Conservation (phyloP, 1,140 invertebrate species). For the Popillia japonica region DNA sequence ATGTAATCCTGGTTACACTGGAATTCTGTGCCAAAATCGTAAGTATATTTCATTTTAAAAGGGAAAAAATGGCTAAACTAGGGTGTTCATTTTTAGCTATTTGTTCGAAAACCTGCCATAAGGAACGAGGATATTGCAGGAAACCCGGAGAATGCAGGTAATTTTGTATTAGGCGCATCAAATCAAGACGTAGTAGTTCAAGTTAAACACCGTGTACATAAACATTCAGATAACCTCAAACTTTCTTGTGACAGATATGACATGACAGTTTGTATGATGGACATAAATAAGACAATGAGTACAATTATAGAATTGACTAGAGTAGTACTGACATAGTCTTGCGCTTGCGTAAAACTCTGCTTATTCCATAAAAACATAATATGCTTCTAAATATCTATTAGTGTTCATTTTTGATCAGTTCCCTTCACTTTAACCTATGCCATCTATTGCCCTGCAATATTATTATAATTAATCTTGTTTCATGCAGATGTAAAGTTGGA, state of each 20-base stretch:
- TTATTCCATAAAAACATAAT: not conserved
- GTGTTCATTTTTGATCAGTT: too few relatives aligned
- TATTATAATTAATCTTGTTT: not conserved
- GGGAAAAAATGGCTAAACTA: not conserved
- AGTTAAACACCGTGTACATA: too few relatives aligned
- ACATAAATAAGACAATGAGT: too few relatives aligned
- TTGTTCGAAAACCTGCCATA: slow-evolving; percentile 82
- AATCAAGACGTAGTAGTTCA: too few relatives aligned
- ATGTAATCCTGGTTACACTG: slow-evolving; percentile 87
- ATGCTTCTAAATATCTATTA: too few relatives aligned
- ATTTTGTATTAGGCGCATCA: too few relatives aligned
- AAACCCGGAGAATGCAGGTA: slow-evolving; percentile 76
- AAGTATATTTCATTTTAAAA: slow-evolving; percentile 59
- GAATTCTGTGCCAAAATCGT: slow-evolving; percentile 87
- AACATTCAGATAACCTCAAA: too few relatives aligned
- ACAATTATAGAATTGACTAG: too few relatives aligned
- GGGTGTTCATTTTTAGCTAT: slow-evolving; percentile 67
- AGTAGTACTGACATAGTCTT: not conserved
- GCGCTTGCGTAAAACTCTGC: not conserved
- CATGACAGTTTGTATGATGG: too few relatives aligned
- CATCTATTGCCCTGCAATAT: too few relatives aligned
- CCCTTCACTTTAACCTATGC: too few relatives aligned
- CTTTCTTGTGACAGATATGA: too few relatives aligned
- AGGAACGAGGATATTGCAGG: slow-evolving; percentile 84
- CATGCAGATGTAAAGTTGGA: slow-evolving; percentile 81